A percentile compares a stretch with the other conserved stretches of the same genome.
Evolutionary conservation across 2,888 invertebrate species (phyloP).

Genomic region (Myopa tessellatipennis): DNA sequence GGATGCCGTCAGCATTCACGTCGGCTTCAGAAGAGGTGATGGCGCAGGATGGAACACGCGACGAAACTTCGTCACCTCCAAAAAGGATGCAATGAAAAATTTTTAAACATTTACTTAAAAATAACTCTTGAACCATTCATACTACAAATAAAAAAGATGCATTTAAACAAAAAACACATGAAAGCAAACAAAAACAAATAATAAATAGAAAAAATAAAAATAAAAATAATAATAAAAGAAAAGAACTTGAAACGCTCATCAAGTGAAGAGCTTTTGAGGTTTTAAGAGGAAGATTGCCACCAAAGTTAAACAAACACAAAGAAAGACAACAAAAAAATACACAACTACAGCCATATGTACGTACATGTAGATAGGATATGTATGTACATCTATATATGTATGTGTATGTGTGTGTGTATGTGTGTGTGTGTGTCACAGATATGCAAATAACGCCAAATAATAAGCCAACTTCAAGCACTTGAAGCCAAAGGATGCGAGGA

Average conservation of each 20-base stretch:
- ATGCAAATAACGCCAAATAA: slow-evolving; percentile 31
- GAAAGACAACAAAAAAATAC: background rate
- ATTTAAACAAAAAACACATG: background rate
- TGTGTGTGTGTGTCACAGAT: slow-evolving; percentile 18
- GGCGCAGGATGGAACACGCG: background rate
- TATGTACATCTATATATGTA: background rate
- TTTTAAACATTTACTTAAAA: background rate
- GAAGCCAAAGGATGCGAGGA: background rate
- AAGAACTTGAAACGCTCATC: background rate
- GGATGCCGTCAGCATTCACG: slow-evolving; percentile 23
- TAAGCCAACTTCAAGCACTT: slow-evolving; percentile 22
- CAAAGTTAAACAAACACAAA: slow-evolving; percentile 13
- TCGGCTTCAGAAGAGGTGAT: background rate
- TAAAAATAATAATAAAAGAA: slow-evolving; percentile 2
- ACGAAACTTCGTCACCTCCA: slow-evolving; percentile 3
- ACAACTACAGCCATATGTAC: slow-evolving; percentile 44
- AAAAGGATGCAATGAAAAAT: slow-evolving; percentile 15
- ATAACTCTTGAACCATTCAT: background rate
- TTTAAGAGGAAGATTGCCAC: slow-evolving; percentile 12
- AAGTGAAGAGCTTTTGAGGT: slow-evolving; percentile 17
- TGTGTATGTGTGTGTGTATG: background rate
- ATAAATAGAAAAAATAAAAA: background rate
- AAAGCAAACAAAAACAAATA: background rate
- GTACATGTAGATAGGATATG: background rate
- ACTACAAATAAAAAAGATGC: background rate